phyloP scores from a whole-genome alignment of 2,113 vertebrate genomes.

The Struthidea cinerea region DNA sequence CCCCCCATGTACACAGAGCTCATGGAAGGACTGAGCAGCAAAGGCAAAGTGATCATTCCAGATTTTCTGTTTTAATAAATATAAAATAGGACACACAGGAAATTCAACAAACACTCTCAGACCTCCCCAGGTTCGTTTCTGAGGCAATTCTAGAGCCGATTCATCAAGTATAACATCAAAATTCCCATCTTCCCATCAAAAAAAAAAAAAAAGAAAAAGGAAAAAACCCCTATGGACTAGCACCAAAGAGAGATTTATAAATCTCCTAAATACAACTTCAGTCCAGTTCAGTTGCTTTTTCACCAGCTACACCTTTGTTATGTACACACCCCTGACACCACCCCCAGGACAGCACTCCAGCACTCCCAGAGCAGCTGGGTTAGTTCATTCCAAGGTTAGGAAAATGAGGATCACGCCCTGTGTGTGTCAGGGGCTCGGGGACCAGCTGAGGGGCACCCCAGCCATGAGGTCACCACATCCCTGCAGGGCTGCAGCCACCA shows the following conservation, averaged over 20 bases:
- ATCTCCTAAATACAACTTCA: not conserved
- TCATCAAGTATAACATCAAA: not conserved
- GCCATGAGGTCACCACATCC: not conserved
- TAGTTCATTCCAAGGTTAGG: not conserved
- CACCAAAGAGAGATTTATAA: not conserved
- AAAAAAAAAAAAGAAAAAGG: accelerated
- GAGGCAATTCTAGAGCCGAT: not conserved
- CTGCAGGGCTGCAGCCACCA: not conserved
- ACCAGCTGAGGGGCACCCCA: not conserved
- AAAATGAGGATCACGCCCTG: not conserved
- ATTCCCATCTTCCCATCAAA: not conserved
- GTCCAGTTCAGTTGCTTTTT: not conserved
- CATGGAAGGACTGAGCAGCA: not conserved
- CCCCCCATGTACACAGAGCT: not conserved
- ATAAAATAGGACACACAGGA: not conserved
- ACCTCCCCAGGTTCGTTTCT: not conserved
- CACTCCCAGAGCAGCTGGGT: not conserved
- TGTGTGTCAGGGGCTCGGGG: not conserved
- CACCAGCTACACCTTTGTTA: not conserved
- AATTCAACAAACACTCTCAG: not conserved
- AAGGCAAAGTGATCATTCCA: not conserved
- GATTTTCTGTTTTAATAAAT: not conserved
- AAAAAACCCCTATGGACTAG: not conserved
- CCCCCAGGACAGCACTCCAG: not conserved
- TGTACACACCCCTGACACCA: not conserved